A percentile compares a stretch with the other conserved stretches of the same genome.
phyloP scores from a whole-genome alignment of 2,888 invertebrate genomes.

The Phlogophora meticulosa region DNA sequence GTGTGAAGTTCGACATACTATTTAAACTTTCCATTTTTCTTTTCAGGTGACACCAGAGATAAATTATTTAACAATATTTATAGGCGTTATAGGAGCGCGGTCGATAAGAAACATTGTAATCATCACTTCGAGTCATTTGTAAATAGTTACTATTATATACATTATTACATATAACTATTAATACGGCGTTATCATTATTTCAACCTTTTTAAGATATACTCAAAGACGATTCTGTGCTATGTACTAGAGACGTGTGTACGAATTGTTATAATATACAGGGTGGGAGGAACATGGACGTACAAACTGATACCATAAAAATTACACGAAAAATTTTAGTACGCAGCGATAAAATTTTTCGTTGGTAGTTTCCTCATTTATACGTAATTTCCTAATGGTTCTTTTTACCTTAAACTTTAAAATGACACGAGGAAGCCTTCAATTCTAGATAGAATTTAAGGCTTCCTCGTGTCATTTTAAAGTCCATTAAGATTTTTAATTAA shows the following conservation, averaged over 20 bases:
- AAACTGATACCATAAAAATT: no score
- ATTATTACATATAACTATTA: slow-evolving; percentile 64
- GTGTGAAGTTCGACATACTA: not conserved
- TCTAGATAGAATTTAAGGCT: no score
- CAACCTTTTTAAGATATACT: slow-evolving; percentile 50
- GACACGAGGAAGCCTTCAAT: no score
- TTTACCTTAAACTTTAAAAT: no score
- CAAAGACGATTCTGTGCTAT: slow-evolving; percentile 34
- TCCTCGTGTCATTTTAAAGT: no score
- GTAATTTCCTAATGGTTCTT: no score
- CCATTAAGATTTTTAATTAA: no score
- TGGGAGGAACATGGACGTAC: no score
- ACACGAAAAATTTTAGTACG: no score
- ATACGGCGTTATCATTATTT: slow-evolving; percentile 62
- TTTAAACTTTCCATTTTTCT: slow-evolving; percentile 17
- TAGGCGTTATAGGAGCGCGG: slow-evolving; percentile 58
- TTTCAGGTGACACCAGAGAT: slow-evolving; percentile 63
- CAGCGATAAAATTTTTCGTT: no score
- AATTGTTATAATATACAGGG: no score
- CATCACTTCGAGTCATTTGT: slow-evolving; percentile 72
- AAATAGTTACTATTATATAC: slow-evolving; percentile 73
- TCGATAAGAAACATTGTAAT: slow-evolving; percentile 61
- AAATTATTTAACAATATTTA: slow-evolving; percentile 52
- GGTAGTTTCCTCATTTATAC: no score
- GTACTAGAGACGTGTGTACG: slow-evolving; percentile 27